phyloP scores from a whole-genome alignment of 2,113 vertebrate species.

The Chaetura pelagica region DNA sequence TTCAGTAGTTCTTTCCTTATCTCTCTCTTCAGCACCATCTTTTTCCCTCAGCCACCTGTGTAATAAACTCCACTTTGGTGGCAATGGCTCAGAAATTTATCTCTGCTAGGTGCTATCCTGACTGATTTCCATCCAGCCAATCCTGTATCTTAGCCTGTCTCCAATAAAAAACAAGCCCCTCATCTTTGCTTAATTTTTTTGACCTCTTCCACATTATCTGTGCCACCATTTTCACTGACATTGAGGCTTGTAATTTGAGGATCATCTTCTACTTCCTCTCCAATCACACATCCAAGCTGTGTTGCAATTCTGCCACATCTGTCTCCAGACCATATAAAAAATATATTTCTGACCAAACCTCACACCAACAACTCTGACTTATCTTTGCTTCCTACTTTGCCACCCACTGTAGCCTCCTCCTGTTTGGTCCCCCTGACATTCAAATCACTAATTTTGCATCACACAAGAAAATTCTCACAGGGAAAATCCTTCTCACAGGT shows the following conservation, averaged over 20 bases:
- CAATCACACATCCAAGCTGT: neutral
- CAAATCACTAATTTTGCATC: neutral
- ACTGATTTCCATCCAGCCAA: neutral
- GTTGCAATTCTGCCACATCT: neutral
- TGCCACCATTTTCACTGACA: neutral
- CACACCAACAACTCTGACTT: neutral
- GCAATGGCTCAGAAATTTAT: neutral
- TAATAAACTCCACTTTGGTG: neutral
- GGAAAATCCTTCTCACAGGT: neutral
- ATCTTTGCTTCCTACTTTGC: neutral
- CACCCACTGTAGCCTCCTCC: neutral
- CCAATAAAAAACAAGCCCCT: neutral
- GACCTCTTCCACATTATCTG: neutral
- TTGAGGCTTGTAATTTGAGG: neutral
- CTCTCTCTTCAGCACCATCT: neutral
- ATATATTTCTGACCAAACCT: neutral
- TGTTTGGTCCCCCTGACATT: neutral
- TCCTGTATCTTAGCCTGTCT: neutral
- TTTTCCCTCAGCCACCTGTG: neutral
- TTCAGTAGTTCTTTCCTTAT: neutral
- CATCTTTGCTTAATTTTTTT: neutral
- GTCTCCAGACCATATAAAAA: neutral
- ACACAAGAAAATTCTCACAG: neutral
- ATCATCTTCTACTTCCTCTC: neutral
- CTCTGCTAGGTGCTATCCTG: neutral